Conservation (phyloP, 2,888 invertebrate genomes). For the Clostera curtula region DNA sequence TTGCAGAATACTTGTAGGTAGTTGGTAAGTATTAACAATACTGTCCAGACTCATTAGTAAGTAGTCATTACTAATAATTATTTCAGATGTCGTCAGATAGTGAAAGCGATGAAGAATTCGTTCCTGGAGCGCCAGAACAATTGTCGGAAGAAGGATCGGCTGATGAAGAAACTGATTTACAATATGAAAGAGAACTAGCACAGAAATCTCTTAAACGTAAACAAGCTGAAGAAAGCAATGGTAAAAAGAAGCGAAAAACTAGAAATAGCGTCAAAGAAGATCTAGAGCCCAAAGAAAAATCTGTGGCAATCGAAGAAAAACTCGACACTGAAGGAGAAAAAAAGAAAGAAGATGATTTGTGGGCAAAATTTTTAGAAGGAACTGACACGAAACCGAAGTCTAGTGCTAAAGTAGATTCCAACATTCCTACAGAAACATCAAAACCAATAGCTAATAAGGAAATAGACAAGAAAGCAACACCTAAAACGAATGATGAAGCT, state of each 20-base stretch:
- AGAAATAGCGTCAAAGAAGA: slow-evolving; percentile 32
- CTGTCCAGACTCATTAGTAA: neutral
- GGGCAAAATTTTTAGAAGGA: slow-evolving; percentile 86
- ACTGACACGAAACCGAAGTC: slow-evolving; percentile 68
- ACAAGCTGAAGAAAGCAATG: slow-evolving; percentile 26
- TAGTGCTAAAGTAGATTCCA: slow-evolving; percentile 23
- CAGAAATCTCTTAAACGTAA: slow-evolving; percentile 51
- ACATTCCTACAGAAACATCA: slow-evolving; percentile 12
- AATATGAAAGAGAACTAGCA: slow-evolving; percentile 67
- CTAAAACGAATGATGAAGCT: slow-evolving; percentile 52
- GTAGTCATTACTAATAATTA: neutral
- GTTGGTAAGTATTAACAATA: too few relatives aligned
- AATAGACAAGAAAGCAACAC: slow-evolving; percentile 11
- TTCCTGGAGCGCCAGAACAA: slow-evolving; percentile 78
- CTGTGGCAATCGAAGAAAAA: slow-evolving; percentile 30
- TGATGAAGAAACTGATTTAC: slow-evolving; percentile 74
- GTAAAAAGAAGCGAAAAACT: slow-evolving; percentile 41
- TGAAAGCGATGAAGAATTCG: slow-evolving; percentile 88
- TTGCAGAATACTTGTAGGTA: too few relatives aligned
- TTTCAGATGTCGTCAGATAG: slow-evolving; percentile 77
- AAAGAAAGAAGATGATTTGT: slow-evolving; percentile 82
- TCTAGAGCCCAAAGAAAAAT: slow-evolving; percentile 24
- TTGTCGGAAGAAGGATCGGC: slow-evolving; percentile 81
- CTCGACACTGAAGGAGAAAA: slow-evolving; percentile 78
- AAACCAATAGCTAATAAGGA: slow-evolving; percentile 16